phyloP scores from a whole-genome alignment of 2,888 invertebrate genomes.

The Criorhina ranunculi region DNA sequence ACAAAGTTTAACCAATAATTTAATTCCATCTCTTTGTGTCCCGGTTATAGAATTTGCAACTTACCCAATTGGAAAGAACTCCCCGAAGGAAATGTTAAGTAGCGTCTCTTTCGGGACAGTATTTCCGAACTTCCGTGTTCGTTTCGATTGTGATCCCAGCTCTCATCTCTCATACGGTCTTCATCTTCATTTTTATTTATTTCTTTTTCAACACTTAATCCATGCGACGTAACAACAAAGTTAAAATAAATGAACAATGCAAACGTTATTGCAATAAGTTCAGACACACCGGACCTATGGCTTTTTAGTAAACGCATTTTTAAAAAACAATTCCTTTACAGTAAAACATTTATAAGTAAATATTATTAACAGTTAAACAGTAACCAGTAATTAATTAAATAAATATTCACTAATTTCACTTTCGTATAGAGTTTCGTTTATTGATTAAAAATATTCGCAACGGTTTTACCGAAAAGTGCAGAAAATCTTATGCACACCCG shows the following conservation, averaged over 20 bases:
- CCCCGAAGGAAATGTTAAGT: slow-evolving; percentile 85
- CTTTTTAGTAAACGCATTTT: slow-evolving; percentile 5
- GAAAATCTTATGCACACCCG: slow-evolving; percentile 15
- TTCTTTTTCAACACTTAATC: not conserved
- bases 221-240: not conserved
- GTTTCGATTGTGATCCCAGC: slow-evolving; percentile 37
- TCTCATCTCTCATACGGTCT: not conserved
- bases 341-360: not conserved
- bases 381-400: not conserved
- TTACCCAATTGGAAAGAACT: slow-evolving; percentile 84
- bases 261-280: not conserved
- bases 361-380: not conserved
- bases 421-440: not conserved
- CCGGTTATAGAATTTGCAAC: too few relatives aligned
- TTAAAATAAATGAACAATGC: slow-evolving; percentile 6
- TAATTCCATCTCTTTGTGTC: too few relatives aligned
- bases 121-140: slow-evolving; percentile 77
- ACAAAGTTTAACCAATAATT: too few relatives aligned
- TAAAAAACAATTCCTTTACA: not conserved
- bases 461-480: not conserved
- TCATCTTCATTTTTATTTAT: not conserved
- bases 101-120: slow-evolving; percentile 84
- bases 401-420: slow-evolving; percentile 5
- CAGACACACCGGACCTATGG: not conserved
- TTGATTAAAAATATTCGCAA: not conserved